These are phyloP conservation scores for Dinomys branickii DNA, from an alignment of 2,113 vertebrate genomes.

Conservation along the genomic window DNA sequence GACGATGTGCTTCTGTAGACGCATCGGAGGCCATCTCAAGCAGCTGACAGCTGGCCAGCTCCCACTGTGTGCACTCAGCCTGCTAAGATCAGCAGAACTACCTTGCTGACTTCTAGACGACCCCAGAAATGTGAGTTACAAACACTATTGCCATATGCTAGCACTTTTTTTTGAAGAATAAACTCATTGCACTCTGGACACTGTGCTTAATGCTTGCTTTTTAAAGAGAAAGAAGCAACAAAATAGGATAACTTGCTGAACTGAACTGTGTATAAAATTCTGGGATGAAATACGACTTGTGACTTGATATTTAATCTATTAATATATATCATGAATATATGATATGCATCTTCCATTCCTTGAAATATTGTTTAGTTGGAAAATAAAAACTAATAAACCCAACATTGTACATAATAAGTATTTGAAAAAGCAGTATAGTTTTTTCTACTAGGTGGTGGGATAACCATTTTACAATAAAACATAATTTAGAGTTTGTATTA, in stretches of 20 bases:
- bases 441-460: background rate
- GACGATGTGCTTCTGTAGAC: background rate
- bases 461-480: background rate
- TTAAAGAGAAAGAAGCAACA: background rate
- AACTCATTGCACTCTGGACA: background rate
- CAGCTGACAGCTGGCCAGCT: background rate
- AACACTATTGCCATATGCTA: conserved; percentile 15
- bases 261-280: background rate
- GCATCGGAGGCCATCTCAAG: background rate
- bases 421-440: background rate
- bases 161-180: background rate
- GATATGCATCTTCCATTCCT: background rate
- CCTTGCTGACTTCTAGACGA: conserved; percentile 36
- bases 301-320: background rate
- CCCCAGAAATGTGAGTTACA: background rate
- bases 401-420: background rate
- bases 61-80: background rate
- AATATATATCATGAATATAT: background rate
- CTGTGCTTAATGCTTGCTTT: background rate
- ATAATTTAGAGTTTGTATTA: background rate
- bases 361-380: background rate
- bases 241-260: background rate
- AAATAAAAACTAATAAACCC: background rate
- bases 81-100: conserved; percentile 18
- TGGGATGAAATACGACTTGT: background rate